A percentile compares a stretch with the other conserved stretches of the same genome.
Evolutionary conservation across 2,113 vertebrate genomes (phyloP).

Genomic region (Tautogolabrus adspersus): DNA sequence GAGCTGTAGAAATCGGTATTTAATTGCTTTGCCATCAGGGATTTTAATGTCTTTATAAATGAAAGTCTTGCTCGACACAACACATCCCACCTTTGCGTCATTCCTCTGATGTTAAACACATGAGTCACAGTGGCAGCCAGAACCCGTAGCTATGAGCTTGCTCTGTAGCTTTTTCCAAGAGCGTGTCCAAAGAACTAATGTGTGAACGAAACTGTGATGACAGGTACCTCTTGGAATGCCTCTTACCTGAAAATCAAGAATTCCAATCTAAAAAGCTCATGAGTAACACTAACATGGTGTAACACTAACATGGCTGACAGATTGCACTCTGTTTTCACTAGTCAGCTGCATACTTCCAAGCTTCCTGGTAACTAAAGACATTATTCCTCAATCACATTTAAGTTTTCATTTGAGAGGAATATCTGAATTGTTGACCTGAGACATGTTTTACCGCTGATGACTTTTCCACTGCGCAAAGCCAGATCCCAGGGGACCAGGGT

Average conservation of each 20-base stretch:
- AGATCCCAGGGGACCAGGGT: slow-evolving; percentile 40
- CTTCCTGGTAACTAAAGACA: neutral
- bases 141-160: slow-evolving; percentile 20
- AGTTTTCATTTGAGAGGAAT: neutral
- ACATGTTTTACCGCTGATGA: slow-evolving; percentile 9
- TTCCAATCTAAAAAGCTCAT: slow-evolving; percentile 56
- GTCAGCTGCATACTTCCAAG: neutral
- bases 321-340: neutral
- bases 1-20: neutral
- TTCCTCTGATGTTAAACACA: slow-evolving; percentile 57
- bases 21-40: slow-evolving; percentile 11
- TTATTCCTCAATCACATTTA: neutral
- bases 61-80: slow-evolving; percentile 24
- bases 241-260: slow-evolving; percentile 60
- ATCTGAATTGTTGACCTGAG: slow-evolving; percentile 4
- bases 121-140: slow-evolving; percentile 60
- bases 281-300: neutral
- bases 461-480: slow-evolving; percentile 35
- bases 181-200: slow-evolving; percentile 7
- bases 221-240: slow-evolving; percentile 47
- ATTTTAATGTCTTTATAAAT: slow-evolving; percentile 7
- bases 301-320: neutral
- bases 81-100: slow-evolving; percentile 39
- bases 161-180: slow-evolving; percentile 13
- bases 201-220: slow-evolving; percentile 46